Conservation (phyloP, 1,140 invertebrate genomes). For the Drosophila saltans region DNA sequence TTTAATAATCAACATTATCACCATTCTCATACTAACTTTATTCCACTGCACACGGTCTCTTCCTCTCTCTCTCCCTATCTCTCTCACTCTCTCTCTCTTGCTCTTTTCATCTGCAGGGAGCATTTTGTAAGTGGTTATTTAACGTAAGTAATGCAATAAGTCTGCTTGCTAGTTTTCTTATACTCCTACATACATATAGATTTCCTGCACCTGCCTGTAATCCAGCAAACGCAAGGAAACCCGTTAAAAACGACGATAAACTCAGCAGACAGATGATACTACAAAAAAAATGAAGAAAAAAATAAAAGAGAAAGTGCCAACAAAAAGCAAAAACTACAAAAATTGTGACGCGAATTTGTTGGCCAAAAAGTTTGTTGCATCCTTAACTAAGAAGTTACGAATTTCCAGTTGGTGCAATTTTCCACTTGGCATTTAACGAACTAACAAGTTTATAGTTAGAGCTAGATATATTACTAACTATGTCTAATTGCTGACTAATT, state of each 20-base stretch:
- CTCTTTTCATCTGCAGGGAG: conserved; percentile 3
- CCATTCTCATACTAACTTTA: conserved; percentile 10
- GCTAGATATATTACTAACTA: neutral
- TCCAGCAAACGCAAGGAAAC: conserved; percentile 37
- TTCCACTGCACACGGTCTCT: neutral
- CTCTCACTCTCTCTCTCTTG: neutral
- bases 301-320: conserved; percentile 50
- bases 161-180: conserved; percentile 60
- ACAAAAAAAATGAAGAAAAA: conserved; percentile 41
- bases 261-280: conserved; percentile 37
- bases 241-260: neutral
- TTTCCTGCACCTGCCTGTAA: conserved; percentile 67
- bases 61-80: neutral
- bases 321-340: neutral
- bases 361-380: conserved; percentile 2
- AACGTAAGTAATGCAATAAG: conserved; percentile 80
- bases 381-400: neutral
- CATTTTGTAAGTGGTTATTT: conserved; percentile 80
- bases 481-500: neutral
- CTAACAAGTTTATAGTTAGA: neutral
- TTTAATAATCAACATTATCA: conserved; percentile 63
- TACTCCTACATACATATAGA: conserved; percentile 9
- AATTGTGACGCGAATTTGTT: conserved; percentile 3
- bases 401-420: conserved; percentile 3
- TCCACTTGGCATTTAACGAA: conserved; percentile 14